Evolutionary conservation across 2,888 invertebrate genomes (phyloP).

Genomic region (Microplitis deprimator): DNA sequence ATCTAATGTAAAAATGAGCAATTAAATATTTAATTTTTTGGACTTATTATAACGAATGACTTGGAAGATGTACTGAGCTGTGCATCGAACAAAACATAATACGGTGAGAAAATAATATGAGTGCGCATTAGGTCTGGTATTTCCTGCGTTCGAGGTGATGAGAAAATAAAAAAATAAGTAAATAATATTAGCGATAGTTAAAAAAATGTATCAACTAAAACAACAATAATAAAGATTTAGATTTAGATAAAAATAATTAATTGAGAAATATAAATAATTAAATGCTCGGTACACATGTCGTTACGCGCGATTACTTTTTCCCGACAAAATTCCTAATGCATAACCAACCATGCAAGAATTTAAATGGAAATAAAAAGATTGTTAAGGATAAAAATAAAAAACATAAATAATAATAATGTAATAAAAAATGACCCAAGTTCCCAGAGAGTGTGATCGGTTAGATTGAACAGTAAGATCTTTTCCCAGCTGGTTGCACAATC

Average conservation of each 20-base stretch:
- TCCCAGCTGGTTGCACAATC: slow-evolving; percentile 22
- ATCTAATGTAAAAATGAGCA: background rate
- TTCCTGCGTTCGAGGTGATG: slow-evolving; percentile 49
- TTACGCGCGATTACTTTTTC: slow-evolving; percentile 1
- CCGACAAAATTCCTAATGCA: slow-evolving; percentile 7
- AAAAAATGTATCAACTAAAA: background rate
- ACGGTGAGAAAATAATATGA: slow-evolving; percentile 35
- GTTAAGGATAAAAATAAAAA: background rate
- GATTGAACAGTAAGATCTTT: slow-evolving; percentile 17
- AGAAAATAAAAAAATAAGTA: background rate
- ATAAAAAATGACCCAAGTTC: background rate
- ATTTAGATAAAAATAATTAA: background rate
- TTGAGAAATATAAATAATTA: slow-evolving; percentile 7
- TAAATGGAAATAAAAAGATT: background rate
- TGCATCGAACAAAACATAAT: background rate
- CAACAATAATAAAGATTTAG: background rate
- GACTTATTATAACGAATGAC: background rate
- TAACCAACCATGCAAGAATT: background rate
- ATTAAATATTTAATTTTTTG: background rate
- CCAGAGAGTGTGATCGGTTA: slow-evolving; percentile 20
- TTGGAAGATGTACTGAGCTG: slow-evolving; percentile 12
- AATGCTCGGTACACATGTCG: slow-evolving; percentile 1
- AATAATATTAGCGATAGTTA: background rate
- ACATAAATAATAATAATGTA: background rate
- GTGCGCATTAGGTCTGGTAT: slow-evolving; percentile 53